A percentile compares a stretch with the other conserved stretches of the same genome.
Evolutionary conservation across 2,888 invertebrate species (phyloP).

Genomic region (Pherbina coryleti): DNA sequence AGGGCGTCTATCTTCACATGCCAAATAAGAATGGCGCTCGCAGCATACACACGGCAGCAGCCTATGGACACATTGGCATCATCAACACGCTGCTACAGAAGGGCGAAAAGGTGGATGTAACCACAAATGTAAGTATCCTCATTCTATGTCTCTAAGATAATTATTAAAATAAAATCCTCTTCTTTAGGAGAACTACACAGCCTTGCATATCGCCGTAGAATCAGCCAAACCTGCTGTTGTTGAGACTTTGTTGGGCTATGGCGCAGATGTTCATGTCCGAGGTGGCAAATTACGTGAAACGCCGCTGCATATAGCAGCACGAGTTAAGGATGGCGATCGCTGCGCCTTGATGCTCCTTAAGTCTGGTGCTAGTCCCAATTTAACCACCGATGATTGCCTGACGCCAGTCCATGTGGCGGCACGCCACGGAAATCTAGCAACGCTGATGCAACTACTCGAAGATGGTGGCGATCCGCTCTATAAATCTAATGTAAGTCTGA

Average conservation of each 20-base stretch:
- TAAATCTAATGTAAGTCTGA: slow-evolving; percentile 83
- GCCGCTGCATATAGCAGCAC: slow-evolving; percentile 96
- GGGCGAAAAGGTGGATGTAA: slow-evolving; percentile 96
- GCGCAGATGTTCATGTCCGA: slow-evolving; percentile 96
- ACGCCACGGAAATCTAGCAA: slow-evolving; percentile 89
- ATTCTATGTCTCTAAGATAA: too few species aligned
- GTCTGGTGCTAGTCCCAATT: slow-evolving; percentile 96
- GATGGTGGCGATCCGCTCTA: slow-evolving; percentile 94
- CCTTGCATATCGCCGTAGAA: slow-evolving; percentile 96
- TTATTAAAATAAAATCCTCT: not conserved
- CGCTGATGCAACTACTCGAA: slow-evolving; percentile 87
- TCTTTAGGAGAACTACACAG: slow-evolving; percentile 93
- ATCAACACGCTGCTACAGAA: slow-evolving; percentile 95
- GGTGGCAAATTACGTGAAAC: slow-evolving; percentile 93
- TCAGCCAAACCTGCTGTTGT: slow-evolving; percentile 94
- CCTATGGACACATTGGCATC: slow-evolving; percentile 96
- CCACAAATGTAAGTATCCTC: slow-evolving; percentile 82
- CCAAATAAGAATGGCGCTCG: slow-evolving; percentile 97
- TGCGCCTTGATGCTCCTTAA: slow-evolving; percentile 98
- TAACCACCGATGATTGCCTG: slow-evolving; percentile 95
- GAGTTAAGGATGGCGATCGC: slow-evolving; percentile 89
- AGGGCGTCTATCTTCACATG: slow-evolving; percentile 99
- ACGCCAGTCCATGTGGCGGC: slow-evolving; percentile 98
- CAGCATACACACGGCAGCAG: slow-evolving; percentile 97
- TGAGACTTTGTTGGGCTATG: slow-evolving; percentile 94